Conservation (phyloP, 2,113 vertebrate genomes). For the Sterrhoptilus dennistouni region DNA sequence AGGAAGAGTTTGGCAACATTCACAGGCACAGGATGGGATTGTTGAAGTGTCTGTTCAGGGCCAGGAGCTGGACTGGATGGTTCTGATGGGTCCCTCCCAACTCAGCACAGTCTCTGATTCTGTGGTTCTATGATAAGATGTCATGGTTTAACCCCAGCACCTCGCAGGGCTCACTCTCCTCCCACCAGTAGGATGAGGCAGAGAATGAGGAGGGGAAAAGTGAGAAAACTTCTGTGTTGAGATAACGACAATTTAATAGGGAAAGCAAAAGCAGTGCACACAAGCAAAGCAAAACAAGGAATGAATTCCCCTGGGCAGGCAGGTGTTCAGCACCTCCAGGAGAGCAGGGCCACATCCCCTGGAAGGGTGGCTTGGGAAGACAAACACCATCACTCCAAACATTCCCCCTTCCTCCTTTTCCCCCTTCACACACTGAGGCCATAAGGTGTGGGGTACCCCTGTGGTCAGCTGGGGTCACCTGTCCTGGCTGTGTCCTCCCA, state of each 20-base stretch:
- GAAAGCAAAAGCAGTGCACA: neutral
- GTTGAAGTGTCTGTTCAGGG: neutral
- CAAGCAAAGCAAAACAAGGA: neutral
- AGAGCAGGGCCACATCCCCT: neutral
- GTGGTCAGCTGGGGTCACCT: neutral
- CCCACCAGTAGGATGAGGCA: neutral
- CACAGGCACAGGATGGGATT: neutral
- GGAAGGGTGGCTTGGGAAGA: neutral
- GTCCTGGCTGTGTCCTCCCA: neutral
- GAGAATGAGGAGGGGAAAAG: neutral
- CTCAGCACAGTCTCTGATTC: neutral
- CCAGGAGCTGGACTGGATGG: neutral
- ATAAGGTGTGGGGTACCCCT: neutral
- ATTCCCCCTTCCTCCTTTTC: neutral
- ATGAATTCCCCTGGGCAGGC: neutral
- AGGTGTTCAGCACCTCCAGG: neutral
- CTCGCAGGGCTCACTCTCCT: accelerated
- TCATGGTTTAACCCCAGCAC: neutral
- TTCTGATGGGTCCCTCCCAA: neutral
- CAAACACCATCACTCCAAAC: neutral
- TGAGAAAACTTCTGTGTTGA: neutral
- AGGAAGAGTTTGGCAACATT: neutral
- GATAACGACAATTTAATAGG: neutral
- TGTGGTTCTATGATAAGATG: neutral
- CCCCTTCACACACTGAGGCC: neutral